Evolutionary conservation across 2,797 vertebrate genomes (phyloP).

Genomic region (Spatula versicolor): DNA sequence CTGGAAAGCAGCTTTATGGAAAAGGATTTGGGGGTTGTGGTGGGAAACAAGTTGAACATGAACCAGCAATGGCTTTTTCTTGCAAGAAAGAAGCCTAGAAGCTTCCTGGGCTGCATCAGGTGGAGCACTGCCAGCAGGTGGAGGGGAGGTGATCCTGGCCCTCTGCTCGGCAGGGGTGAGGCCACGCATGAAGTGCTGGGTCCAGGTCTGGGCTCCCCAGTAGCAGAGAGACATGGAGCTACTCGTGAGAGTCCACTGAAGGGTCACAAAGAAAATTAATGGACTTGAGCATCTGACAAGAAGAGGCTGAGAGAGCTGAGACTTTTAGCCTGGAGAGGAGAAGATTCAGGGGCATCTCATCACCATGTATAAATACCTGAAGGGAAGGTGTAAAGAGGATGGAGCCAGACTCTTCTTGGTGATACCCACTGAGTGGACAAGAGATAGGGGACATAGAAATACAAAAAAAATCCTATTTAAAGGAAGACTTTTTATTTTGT

Average conservation of each 20-base stretch:
- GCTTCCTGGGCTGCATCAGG: background rate
- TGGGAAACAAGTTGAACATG: background rate
- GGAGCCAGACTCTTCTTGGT: background rate
- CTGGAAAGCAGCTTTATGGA: background rate
- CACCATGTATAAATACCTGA: background rate
- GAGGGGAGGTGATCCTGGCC: background rate
- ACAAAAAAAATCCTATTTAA: background rate
- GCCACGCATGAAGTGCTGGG: background rate
- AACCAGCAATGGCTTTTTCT: background rate
- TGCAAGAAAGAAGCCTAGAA: background rate
- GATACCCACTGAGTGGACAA: background rate
- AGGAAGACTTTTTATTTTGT: background rate
- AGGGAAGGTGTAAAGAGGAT: background rate
- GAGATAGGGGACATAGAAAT: background rate
- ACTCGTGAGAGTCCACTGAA: background rate
- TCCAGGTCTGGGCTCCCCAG: background rate
- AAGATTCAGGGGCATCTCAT: too few relatives aligned
- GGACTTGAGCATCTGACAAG: too few relatives aligned
- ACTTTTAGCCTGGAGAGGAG: too few relatives aligned
- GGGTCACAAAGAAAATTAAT: too few relatives aligned
- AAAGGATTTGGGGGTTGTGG: background rate
- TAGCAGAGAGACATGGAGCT: background rate
- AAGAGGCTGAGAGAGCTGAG: too few relatives aligned
- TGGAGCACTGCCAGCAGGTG: background rate
- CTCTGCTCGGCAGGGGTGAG: background rate